Evolutionary conservation across 2,797 vertebrate species (phyloP).

Genomic region (Serranus cabrilla): DNA sequence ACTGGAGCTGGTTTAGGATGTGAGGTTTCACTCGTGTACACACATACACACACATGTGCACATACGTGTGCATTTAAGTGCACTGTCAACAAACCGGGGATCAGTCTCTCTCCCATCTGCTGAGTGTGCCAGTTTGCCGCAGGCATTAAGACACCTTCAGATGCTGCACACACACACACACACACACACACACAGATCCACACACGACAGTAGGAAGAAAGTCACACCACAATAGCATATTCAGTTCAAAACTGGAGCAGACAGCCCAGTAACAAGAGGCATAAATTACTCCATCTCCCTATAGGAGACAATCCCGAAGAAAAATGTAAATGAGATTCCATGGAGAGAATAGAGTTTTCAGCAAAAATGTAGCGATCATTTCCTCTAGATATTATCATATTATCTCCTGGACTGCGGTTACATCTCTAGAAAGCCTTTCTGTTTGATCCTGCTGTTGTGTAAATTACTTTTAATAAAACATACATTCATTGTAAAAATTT

Average conservation of each 20-base stretch:
- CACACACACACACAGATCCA: slow-evolving; percentile 23
- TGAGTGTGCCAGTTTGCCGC: slow-evolving; percentile 84
- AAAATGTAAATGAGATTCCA: slow-evolving; percentile 68
- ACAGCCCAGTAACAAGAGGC: slow-evolving; percentile 69
- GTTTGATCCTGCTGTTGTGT: slow-evolving; percentile 36
- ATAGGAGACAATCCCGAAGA: slow-evolving; percentile 57
- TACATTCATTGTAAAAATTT: background rate
- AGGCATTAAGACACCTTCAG: slow-evolving; percentile 84
- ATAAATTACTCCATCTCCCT: slow-evolving; percentile 72
- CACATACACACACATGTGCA: slow-evolving; percentile 10
- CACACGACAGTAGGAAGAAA: slow-evolving; percentile 38
- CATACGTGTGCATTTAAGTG: slow-evolving; percentile 79
- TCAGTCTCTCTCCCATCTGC: slow-evolving; percentile 82
- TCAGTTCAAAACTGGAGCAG: slow-evolving; percentile 71
- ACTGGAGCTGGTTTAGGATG: slow-evolving; percentile 54
- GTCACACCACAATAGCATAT: slow-evolving; percentile 63
- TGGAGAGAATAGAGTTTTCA: slow-evolving; percentile 47
- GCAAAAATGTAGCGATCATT: slow-evolving; percentile 39
- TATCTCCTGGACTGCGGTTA: slow-evolving; percentile 10
- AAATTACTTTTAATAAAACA: slow-evolving; percentile 19
- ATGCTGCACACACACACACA: slow-evolving; percentile 39
- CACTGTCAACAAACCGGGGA: slow-evolving; percentile 91
- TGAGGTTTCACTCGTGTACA: slow-evolving; percentile 26
- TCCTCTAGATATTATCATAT: slow-evolving; percentile 41
- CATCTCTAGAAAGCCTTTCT: slow-evolving; percentile 20